Evolutionary conservation across 2,113 vertebrate genomes (phyloP).

Genomic region (Anolis carolinensis): DNA sequence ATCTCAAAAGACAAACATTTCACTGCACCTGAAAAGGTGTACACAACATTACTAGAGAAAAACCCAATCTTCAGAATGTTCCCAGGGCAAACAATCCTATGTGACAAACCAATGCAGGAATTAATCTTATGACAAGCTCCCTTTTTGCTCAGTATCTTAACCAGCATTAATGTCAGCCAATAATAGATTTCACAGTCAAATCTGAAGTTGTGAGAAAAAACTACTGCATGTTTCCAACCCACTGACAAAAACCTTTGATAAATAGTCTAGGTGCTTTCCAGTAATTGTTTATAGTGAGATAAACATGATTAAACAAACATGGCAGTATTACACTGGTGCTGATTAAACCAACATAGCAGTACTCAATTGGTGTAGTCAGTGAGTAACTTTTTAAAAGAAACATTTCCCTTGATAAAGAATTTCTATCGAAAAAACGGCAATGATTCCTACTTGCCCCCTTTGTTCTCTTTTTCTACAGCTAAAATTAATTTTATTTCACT

Average conservation of each 20-base stretch:
- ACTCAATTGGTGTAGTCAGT: background rate
- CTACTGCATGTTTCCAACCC: background rate
- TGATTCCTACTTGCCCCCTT: background rate
- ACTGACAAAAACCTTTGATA: background rate
- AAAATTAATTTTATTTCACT: background rate
- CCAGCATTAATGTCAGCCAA: background rate
- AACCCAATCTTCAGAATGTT: background rate
- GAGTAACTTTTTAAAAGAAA: background rate
- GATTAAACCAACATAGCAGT: too few relatives aligned
- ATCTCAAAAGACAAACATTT: background rate
- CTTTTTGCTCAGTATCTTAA: background rate
- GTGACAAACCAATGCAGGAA: background rate
- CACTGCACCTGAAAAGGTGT: accelerated
- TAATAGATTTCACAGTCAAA: background rate
- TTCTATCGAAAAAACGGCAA: background rate
- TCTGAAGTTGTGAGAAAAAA: background rate
- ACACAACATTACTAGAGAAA: background rate
- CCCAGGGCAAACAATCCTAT: background rate
- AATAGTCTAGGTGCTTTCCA: background rate
- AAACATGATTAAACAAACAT: too few relatives aligned
- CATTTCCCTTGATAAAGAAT: background rate
- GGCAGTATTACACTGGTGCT: background rate
- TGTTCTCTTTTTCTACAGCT: background rate
- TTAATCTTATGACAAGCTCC: background rate
- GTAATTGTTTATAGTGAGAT: background rate